Evolutionary conservation across 2,113 vertebrate species (phyloP), one percentile per base, ranked within the genome.

Genomic region (Phylloscopus whistleri): DNA sequence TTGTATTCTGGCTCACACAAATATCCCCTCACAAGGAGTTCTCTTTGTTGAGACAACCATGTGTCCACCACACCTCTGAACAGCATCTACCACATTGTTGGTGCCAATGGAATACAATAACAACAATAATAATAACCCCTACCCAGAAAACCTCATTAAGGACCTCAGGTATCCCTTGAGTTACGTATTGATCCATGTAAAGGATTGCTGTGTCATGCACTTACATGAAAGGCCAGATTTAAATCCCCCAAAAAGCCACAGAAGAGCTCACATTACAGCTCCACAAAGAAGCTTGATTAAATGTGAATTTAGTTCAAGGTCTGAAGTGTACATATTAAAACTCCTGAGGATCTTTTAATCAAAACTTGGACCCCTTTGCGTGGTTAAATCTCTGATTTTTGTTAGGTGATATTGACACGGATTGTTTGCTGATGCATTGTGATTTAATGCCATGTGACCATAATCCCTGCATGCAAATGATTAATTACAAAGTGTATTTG

Each of bases 201-300:
- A 90, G 76, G 77, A 94, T 89, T 94, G 88, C 88, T 93, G 64
- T 97, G 92, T 96, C 94, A 87, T 96, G 90, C 73, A 87, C 76
- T 93, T 93, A 93, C 86, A 94, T 89, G 90, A 96, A 95, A 96
- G 92, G 64, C 92, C 86, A 93, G 74, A 82, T 93, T 90, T 96
- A 93, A 96, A 96, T 92, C 92, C 86, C 58, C 58, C 53, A 52
- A 95, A 96, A 93, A 95, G 52, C 73, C 94, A 89, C 80, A 79
- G 64, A 92, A 94, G 53, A 87, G 73, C 69, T 92, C 83, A 78
- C n/a, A 62, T 94, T 94, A 88, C 66, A 82, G 73, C 87, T 93
- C 46, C 58, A 82, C 92, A 95, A 91, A 93, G 86, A 90, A 93
- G 73, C n/a, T 82, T 84, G 86, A 94, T 95, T 96, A 95, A 95